Evolutionary conservation across 2,113 vertebrate species (phyloP).

Genomic region (Megaceryle torquata): DNA sequence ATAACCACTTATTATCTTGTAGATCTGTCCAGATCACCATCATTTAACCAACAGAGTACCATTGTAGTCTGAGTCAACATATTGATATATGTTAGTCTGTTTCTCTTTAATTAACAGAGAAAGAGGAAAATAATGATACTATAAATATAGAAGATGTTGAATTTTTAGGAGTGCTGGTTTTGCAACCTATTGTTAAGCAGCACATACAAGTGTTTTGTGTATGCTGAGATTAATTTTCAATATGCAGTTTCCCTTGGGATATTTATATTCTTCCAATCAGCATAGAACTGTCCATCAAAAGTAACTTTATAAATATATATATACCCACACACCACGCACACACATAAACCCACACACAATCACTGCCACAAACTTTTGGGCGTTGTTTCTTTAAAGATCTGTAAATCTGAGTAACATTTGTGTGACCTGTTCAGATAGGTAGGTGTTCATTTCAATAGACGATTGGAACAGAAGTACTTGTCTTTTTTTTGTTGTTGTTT

Average conservation of each 20-base stretch:
- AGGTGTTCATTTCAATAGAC: conserved; percentile 56
- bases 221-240: conserved; percentile 81
- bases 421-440: conserved; percentile 47
- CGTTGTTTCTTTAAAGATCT: conserved; percentile 55
- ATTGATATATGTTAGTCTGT: neutral
- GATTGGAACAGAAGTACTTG: neutral
- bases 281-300: conserved; percentile 82
- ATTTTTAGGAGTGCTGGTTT: conserved; percentile 52
- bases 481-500: neutral
- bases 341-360: neutral
- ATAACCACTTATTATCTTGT: neutral
- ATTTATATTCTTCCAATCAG: conserved; percentile 82
- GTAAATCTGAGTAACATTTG: conserved; percentile 58
- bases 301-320: conserved; percentile 68
- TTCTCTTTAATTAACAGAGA: conserved; percentile 4
- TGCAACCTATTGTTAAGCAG: conserved; percentile 66
- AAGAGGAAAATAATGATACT: conserved; percentile 26
- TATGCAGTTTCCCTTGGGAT: conserved; percentile 73
- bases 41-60: neutral
- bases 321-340: neutral
- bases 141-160: conserved; percentile 27
- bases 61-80: neutral
- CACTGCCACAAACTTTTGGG: conserved; percentile 57
- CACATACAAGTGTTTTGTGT: conserved; percentile 72
- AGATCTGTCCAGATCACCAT: neutral